Evolutionary conservation across 1,140 invertebrate genomes (phyloP).

Genomic region (Heliconius nattereri): DNA sequence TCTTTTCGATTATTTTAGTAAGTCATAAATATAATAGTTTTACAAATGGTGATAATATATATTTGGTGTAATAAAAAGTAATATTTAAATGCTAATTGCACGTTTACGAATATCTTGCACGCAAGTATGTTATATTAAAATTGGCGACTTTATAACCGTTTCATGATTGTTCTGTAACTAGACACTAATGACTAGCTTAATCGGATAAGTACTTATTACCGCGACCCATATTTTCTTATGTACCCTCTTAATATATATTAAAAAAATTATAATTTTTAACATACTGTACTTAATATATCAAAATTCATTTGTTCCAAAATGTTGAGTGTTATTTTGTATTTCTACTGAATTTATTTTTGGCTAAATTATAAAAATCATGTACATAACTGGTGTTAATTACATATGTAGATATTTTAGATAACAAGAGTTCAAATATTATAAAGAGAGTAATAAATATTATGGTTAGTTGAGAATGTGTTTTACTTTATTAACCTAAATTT

Average conservation of each 20-base stretch:
- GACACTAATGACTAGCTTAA: slow-evolving; percentile 35
- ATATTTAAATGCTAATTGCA: slow-evolving; percentile 35
- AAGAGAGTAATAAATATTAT: slow-evolving; percentile 77
- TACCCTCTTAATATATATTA: slow-evolving; percentile 26
- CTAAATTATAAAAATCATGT: slow-evolving; percentile 67
- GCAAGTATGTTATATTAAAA: slow-evolving; percentile 23
- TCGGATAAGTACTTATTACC: slow-evolving; percentile 41
- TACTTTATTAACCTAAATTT: slow-evolving; percentile 28
- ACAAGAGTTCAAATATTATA: slow-evolving; percentile 79
- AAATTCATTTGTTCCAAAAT: slow-evolving; percentile 60
- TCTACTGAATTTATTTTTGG: slow-evolving; percentile 68
- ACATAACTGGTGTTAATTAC: slow-evolving; percentile 65
- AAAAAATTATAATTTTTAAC: slow-evolving; percentile 37
- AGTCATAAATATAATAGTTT: background rate
- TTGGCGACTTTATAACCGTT: slow-evolving; percentile 13
- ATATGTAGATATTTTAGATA: slow-evolving; percentile 78
- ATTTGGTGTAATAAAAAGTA: slow-evolving; percentile 23
- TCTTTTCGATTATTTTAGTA: background rate
- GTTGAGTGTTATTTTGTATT: slow-evolving; percentile 69
- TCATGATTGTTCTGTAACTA: slow-evolving; percentile 33
- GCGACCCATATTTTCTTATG: slow-evolving; percentile 34
- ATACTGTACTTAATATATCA: slow-evolving; percentile 55
- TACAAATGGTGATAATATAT: slow-evolving; percentile 30
- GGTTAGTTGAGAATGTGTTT: slow-evolving; percentile 69
- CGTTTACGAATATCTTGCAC: slow-evolving; percentile 39